A percentile compares a stretch with the other conserved stretches of the same genome.
Evolutionary conservation across 2,797 vertebrate genomes (phyloP).

Genomic region (Chelon labrosus): DNA sequence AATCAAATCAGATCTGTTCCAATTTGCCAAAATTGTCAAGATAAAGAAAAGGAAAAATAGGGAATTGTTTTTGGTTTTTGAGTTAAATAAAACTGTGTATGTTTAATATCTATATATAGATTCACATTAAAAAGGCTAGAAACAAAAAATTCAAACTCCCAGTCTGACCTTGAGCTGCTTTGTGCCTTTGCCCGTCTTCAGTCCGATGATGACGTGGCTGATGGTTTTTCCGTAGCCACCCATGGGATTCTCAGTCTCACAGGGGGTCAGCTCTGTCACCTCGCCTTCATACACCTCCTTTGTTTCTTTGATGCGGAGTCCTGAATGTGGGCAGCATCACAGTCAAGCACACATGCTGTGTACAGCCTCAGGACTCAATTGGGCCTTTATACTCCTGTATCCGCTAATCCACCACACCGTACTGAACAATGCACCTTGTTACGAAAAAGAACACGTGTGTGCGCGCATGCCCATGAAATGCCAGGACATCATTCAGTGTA

Average conservation of each 20-base stretch:
- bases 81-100: too few species aligned
- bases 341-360: slow-evolving; percentile 22
- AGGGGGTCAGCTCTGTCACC: slow-evolving; percentile 97
- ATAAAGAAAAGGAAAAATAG: too few species aligned
- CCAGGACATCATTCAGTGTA: slow-evolving; percentile 47
- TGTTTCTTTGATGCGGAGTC: slow-evolving; percentile 97
- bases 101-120: too few species aligned
- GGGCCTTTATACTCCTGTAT: slow-evolving; percentile 47
- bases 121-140: neutral
- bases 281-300: slow-evolving; percentile 99
- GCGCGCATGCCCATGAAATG: slow-evolving; percentile 38
- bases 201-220: slow-evolving; percentile 97
- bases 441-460: slow-evolving; percentile 34
- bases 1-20: neutral
- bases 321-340: slow-evolving; percentile 75
- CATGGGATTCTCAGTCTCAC: slow-evolving; percentile 99
- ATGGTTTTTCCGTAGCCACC: slow-evolving; percentile 98
- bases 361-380: slow-evolving; percentile 46
- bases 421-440: slow-evolving; percentile 43
- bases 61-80: too few species aligned
- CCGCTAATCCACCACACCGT: slow-evolving; percentile 27
- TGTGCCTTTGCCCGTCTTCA: slow-evolving; percentile 98
- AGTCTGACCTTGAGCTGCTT: slow-evolving; percentile 95
- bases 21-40: too few species aligned
- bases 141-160: neutral